Percentiles rank a stretch among this genome's conserved stretches.
phyloP scores from a whole-genome alignment of 2,113 vertebrate genomes.

The Trogon surrucura region DNA sequence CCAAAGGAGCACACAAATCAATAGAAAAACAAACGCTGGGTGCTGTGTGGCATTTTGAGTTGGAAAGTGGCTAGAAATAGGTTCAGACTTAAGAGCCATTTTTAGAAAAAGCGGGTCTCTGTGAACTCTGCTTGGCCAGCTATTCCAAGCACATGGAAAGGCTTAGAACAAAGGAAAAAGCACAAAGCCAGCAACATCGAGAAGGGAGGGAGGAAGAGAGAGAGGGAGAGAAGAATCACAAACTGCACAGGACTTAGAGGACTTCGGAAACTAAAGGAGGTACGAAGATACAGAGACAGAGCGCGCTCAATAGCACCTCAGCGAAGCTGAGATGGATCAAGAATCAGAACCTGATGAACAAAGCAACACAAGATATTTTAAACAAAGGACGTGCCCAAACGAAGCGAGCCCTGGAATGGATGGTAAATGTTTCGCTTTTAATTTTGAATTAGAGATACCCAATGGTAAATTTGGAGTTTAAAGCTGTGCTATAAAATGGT shows the following conservation, averaged over 20 bases:
- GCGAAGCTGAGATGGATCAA: not conserved
- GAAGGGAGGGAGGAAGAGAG: not conserved
- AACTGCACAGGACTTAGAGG: not conserved
- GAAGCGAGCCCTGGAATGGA: not conserved
- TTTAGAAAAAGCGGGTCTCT: not conserved
- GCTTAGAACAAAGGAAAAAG: not conserved
- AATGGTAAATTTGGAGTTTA: not conserved
- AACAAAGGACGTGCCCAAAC: not conserved
- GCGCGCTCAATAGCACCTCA: rapidly evolving
- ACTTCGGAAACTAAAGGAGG: not conserved
- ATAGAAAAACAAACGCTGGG: not conserved
- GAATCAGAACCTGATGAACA: not conserved
- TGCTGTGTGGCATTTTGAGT: not conserved
- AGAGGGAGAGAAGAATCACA: not conserved
- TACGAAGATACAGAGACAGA: rapidly evolving
- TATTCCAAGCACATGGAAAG: not conserved
- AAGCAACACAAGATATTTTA: not conserved
- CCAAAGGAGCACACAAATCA: not conserved
- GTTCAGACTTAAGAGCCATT: not conserved
- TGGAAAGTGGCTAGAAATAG: not conserved
- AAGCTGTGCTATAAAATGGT: not conserved
- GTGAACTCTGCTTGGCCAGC: not conserved
- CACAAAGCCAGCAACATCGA: not conserved
- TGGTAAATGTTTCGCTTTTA: not conserved
- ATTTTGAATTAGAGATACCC: not conserved